Base-by-base conservation (phyloP, 1,140 invertebrate species). In the Calephelis virginiensis region DNA sequence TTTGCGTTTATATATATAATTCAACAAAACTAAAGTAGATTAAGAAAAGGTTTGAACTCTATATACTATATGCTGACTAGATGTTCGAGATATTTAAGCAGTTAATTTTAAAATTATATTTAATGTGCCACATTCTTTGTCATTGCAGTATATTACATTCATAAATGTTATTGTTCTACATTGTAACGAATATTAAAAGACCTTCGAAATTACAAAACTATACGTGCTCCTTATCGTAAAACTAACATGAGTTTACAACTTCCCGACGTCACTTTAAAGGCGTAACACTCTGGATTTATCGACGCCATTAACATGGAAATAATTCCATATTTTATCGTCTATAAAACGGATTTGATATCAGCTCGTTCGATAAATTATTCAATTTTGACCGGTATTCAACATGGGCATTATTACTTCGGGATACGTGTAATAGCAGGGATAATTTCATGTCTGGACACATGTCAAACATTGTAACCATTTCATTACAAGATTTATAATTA, bases 251-350 rank as follows among this genome's bases (percentile, higher is more conserved):
- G 62, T 63, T 63, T 59, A 59, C 67, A 68, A 68, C 67, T 63
- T 63, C 63, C 61, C 63, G 62, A 64, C 53, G 63, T 64, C 50
- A 64, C 63, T 64, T 64, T 64, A 64, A 70, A 65, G 68, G 66
- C 69, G 77, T 79, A 74, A 80, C 72, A 71, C 73, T 66, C 68
- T 38, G 68, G 74, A 86, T 85, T 86, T 86, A 86, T 86, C 66
- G 78, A 65, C 38, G 73, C 81, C 74, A 83, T 85, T 81, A 85
- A 86, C 84, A 80, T 80, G 77, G 73, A 82, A 86, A 86, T 84
- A 85, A 85, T 86, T 86, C 73, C 74, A 75, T 68, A 82, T 76
- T 86, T 86, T 86, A 86, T 82, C 78, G 81, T 69, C 84, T 78
- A 83, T 86, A 85, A 85, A 84, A 81, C 74, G 68, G 77, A 81